Base-by-base conservation (phyloP, 2,113 vertebrate species). In the Picathartes gymnocephalus region DNA sequence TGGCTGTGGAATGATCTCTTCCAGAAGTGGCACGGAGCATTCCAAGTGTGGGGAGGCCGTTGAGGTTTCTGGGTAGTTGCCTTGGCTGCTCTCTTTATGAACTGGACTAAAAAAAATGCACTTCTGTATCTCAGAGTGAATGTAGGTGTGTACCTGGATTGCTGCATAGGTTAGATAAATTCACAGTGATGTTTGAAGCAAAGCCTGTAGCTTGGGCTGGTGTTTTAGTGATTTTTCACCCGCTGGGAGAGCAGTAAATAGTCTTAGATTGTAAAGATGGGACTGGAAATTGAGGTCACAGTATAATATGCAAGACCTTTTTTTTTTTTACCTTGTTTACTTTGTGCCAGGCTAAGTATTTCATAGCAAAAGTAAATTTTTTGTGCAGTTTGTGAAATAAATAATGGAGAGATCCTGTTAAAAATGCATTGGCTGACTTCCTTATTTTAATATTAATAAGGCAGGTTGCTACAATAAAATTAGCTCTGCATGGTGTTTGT, bases 371-470 rank as follows among this genome's bases (percentile, higher is more conserved):
- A 95, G 60, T 88, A 83, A 77, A 37, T 81, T 90, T 94, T 96
- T 94, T 69, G 47, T 88, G 86, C 72, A 81, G 90, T 88, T 92
- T 90, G 64, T 92, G 80, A 83, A 95, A 94, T 96, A 96, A 96
- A 95, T 96, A 95, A 95, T 94, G 73, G 86, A 89, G 80, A 73
- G 61, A 71, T 74, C 57, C 72, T 93, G 68, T 95, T 97, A 95
- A 96, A 97, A 93, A 96, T 95, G 92, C 80, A 96, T 83, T 88
- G 88, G 13, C 76, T 96, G n/a, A 31, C 90, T 88, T 93, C 68
- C 79, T 93, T 90, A 90, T 95, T 96, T 96, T 96, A 96, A 96
- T 96, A 94, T 96, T 96, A 94, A 96, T 96, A 90, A 93, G 88
- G 51, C 71, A 90, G 76, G 76, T 94, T 90, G 94, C 48, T 88